A percentile compares a stretch with the other conserved stretches of the same genome.
Conservation (phyloP, 1,140 invertebrate genomes). For the Sitodiplosis mosellana region DNA sequence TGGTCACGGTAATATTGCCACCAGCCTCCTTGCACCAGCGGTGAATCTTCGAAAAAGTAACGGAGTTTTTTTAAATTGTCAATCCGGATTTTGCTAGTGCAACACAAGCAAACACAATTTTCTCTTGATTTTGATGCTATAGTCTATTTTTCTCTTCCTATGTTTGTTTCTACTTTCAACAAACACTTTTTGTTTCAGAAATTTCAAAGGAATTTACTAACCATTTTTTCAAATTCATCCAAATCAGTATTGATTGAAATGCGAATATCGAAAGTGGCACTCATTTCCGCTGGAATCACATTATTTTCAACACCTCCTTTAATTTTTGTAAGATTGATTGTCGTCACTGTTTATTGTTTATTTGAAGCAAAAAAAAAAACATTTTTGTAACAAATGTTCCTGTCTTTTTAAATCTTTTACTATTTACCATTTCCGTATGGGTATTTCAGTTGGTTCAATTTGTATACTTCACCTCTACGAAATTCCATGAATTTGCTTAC, state of each 20-base stretch:
- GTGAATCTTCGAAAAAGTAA: conserved; percentile 14
- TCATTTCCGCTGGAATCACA: conserved; percentile 36
- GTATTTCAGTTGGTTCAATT: conserved; percentile 25
- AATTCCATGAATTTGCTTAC: conserved; percentile 30
- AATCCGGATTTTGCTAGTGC: not conserved
- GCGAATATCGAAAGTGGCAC: conserved; percentile 34
- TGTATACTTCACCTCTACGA: conserved; percentile 24
- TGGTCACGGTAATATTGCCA: conserved; percentile 33
- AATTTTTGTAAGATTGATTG: conserved; percentile 36
- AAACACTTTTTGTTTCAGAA: no score
- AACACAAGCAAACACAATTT: no score
- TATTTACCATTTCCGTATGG: conserved; percentile 36
- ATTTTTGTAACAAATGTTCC: no score
- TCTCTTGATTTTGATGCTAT: no score
- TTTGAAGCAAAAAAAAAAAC: no score
- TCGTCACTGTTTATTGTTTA: no score
- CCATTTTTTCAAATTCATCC: conserved; percentile 26
- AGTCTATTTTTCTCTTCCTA: no score
- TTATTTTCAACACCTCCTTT: conserved; percentile 47
- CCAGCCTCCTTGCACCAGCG: conserved; percentile 38
- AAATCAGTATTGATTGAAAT: conserved; percentile 30
- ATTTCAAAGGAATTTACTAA: no score
- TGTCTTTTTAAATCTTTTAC: no score
- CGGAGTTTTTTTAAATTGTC: not conserved
- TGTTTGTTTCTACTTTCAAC: no score